Evolutionary conservation across 2,113 vertebrate species (phyloP).

Genomic region (Phyllopteryx taeniolatus): DNA sequence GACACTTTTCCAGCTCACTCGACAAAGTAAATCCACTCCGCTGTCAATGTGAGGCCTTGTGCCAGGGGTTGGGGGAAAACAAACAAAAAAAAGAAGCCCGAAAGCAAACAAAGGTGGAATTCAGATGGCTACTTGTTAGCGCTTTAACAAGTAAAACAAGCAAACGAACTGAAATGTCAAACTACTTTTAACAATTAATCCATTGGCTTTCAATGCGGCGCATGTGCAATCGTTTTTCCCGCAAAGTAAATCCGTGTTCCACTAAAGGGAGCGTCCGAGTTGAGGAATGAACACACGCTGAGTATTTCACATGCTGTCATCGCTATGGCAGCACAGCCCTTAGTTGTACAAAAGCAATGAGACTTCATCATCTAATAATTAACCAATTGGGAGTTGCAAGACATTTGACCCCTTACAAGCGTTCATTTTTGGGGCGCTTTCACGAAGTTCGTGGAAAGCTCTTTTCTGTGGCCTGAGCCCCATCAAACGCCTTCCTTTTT

Average conservation of each 20-base stretch:
- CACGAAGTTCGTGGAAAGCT: too few relatives aligned
- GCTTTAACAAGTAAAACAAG: not conserved
- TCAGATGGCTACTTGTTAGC: slow-evolving; percentile 7
- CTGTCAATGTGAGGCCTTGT: slow-evolving; percentile 25
- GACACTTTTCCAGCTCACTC: not conserved
- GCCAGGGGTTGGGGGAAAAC: not conserved
- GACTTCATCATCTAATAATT: too few relatives aligned
- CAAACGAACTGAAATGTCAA: not conserved
- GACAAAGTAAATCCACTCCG: slow-evolving; percentile 14
- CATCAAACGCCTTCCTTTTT: too few relatives aligned
- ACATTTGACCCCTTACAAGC: too few relatives aligned
- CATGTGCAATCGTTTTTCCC: not conserved
- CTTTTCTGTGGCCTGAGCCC: too few relatives aligned
- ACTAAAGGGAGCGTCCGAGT: not conserved
- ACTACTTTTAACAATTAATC: not conserved
- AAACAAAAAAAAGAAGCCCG: not conserved
- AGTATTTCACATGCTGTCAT: too few relatives aligned
- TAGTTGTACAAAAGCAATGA: too few relatives aligned
- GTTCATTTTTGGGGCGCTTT: too few relatives aligned
- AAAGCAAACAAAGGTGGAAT: slow-evolving; percentile 38
- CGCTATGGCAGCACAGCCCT: too few relatives aligned
- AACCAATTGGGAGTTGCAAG: too few relatives aligned
- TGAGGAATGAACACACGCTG: too few relatives aligned
- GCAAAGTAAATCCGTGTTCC: not conserved
- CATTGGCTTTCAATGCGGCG: not conserved